Evolutionary conservation across 2,797 vertebrate species (phyloP), one percentile per base, ranked within the genome.

Genomic region (Coccyzus lansbergi): DNA sequence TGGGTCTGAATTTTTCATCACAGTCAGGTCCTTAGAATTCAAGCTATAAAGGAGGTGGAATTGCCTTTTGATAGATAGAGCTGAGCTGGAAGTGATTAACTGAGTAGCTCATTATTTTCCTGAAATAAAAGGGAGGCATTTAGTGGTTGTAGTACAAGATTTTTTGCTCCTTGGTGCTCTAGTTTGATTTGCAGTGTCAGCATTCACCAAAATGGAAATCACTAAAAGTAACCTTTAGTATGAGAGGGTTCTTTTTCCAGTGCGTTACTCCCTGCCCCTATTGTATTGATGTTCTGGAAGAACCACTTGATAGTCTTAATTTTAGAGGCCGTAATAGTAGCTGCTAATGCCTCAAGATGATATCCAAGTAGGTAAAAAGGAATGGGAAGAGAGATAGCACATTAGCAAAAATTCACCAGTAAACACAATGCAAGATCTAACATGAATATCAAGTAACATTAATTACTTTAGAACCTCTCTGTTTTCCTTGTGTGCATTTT

Each of bases 191-290:
- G 98, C 98, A 97, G 94, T 67, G 97, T 98, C 98, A 98, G 98
- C 98, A 98, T 97, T 98, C 97, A 98, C 98, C 97, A 97, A 98
- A 98, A 98, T 96, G 83, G 97, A 98, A 98, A 98, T 98, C 96
- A 97, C 97, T 97, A 96, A 98, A 97, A 97, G 94, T 97, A 96
- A 95, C 93, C 85, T 91, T 97, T 92, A 85, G 96, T 96, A 36
- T 62, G 55, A 92, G 96, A 96, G 29, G 31, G 4, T 2, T 79
- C 70, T 84, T 49, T 49, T 83, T 48, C 29, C 17, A 88, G 51
- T 42, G 44, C 76, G 28, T 94, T 90, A 90, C 91, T 96, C 89
- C 83, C 34, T 1, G 0, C 86, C 46, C 63, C 95, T 96, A 65
- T 94, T 90, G 93, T 97, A 97, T 97, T 97, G 98, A 98, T 97